These are phyloP conservation scores for Molanna angustata DNA, from an alignment of 2,888 invertebrate species.

Conservation along the genomic window DNA sequence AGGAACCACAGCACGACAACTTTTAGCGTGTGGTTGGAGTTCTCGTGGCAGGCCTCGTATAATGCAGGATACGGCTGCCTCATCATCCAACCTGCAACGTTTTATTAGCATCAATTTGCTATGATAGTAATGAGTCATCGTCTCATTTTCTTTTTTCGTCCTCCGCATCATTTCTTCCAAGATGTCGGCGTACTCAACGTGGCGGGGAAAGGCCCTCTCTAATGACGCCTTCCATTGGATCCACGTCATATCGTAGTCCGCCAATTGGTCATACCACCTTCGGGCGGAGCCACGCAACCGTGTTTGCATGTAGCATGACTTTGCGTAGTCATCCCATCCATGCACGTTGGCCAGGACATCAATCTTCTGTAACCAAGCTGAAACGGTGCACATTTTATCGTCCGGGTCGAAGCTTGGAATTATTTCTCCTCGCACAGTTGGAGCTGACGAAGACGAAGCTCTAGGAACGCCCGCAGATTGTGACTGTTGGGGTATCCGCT, in stretches of 20 bases:
- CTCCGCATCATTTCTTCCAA: constrained; percentile 36
- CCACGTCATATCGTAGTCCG: constrained; percentile 35
- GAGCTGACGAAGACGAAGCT: too few species aligned
- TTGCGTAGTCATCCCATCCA: constrained; percentile 31
- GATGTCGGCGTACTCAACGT: constrained; percentile 35
- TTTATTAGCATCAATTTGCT: too few species aligned
- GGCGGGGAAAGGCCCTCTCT: constrained; percentile 33
- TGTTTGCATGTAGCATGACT: constrained; percentile 20
- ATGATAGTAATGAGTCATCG: constrained; percentile 38
- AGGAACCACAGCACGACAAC: too few species aligned
- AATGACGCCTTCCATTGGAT: constrained; percentile 35
- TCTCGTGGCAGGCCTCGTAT: too few species aligned
- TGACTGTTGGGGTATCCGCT: too few species aligned
- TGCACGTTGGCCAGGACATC: constrained; percentile 36
- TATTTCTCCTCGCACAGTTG: background rate
- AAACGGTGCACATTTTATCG: constrained; percentile 13
- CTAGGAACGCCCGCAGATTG: too few species aligned
- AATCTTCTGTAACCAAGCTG: constrained; percentile 36
- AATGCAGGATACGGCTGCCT: too few species aligned
- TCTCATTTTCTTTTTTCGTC: constrained; percentile 33
- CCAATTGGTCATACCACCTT: constrained; percentile 35
- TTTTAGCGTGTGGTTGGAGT: too few species aligned
- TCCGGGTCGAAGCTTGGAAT: constrained; percentile 4
- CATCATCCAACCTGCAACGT: too few species aligned
- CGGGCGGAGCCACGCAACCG: constrained; percentile 34